Base-by-base conservation (phyloP, 2,888 invertebrate species). In the Marronus borbonicus region DNA sequence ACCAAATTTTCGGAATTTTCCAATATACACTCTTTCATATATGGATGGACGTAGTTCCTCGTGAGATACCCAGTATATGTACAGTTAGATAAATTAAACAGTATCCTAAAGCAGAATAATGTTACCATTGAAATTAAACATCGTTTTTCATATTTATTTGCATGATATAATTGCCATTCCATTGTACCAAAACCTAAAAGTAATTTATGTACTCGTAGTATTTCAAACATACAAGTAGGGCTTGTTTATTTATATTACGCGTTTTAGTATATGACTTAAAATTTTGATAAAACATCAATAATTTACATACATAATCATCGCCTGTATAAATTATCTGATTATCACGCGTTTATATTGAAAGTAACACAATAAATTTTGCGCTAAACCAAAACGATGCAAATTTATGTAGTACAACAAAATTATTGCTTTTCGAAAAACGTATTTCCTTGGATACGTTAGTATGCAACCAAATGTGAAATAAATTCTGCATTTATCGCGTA, bases 91-190 rank as follows among this genome's bases (percentile, higher is more conserved):
- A 5, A 17, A 72, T 72, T 58, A 55, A 58, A 36, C 36, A 0
- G 1, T 24, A 17, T 36, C 24, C 31, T 58, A 17, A 12, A 60
- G 39, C 36, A 39, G 58, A 72, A 72, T 72, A n/a, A 72, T 39
- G 58, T 58, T 72, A 72, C 39, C 31, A 58, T 20, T 31, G 58
- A 39, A 72, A 72, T 72, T 72, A 72, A 72, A 58, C 72, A 55
- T 72, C 72, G 39, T 72, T 72, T 72, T 72, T 72, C 72, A 72
- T 72, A 72, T 72, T 58, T 72, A 58, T 72, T 72, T 72, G 72
- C 8, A 39, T n/a, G 60, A 58, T 39, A 8, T 72, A 72, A 72
- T 72, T 72, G 72, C 72, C 17, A 58, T 31, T 72, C 58, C 58
- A 58, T 20, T 72, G 72, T 49, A 72, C 36, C 58, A 58, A 36